A percentile compares a stretch with the other conserved stretches of the same genome.
phyloP scores from a whole-genome alignment of 2,113 vertebrate species.

The Maccullochella peelii region DNA sequence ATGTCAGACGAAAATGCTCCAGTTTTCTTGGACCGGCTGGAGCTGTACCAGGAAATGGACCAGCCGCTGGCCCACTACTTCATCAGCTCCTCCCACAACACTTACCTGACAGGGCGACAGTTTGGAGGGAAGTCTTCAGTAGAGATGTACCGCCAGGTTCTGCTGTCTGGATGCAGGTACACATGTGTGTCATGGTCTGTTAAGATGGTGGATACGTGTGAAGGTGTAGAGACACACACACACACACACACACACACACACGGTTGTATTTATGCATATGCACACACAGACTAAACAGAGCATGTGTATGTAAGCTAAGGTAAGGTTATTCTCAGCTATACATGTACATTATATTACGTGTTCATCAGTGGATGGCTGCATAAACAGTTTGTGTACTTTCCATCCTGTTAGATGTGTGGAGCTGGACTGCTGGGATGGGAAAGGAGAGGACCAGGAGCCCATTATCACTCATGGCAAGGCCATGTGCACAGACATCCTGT shows the following conservation, averaged over 20 bases:
- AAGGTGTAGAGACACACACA: neutral
- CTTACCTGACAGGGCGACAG: conserved; percentile 95
- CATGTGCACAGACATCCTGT: conserved; percentile 99
- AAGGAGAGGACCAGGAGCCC: conserved; percentile 98
- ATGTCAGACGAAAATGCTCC: conserved; percentile 99
- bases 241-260: no score
- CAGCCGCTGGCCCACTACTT: conserved; percentile 97
- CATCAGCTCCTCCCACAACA: conserved; percentile 99
- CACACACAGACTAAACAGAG: neutral
- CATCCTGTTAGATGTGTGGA: conserved; percentile 90
- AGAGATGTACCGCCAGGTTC: conserved; percentile 98
- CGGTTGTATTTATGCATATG: neutral
- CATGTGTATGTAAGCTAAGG: neutral
- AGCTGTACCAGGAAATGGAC: conserved; percentile 98
- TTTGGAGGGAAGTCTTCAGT: conserved; percentile 98
- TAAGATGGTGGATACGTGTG: neutral
- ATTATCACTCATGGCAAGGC: conserved; percentile 99
- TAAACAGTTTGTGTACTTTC: conserved; percentile 1
- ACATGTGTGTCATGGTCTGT: no score
- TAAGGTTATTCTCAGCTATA: neutral
- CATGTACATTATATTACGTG: neutral
- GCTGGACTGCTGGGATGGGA: conserved; percentile 99
- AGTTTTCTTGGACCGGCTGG: conserved; percentile 95
- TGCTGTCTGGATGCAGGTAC: conserved; percentile 97
- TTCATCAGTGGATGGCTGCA: neutral